phyloP scores from a whole-genome alignment of 2,113 vertebrate species.

The Misgurnus anguillicaudatus region DNA sequence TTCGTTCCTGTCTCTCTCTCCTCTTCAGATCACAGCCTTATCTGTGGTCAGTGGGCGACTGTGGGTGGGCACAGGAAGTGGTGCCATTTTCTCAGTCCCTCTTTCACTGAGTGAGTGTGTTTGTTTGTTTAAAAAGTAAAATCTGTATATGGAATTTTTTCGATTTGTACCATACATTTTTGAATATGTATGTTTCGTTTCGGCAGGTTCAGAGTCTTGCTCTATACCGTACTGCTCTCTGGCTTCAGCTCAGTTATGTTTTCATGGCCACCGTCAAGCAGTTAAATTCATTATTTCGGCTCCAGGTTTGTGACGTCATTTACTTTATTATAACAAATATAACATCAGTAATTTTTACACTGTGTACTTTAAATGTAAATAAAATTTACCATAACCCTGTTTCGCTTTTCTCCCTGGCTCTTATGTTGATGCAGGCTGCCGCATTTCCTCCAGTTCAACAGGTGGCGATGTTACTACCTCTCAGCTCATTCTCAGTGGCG shows the following conservation, averaged over 20 bases:
- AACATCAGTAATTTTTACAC: neutral
- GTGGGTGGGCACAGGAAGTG: slow-evolving; percentile 78
- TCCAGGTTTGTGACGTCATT: slow-evolving; percentile 61
- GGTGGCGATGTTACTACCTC: slow-evolving; percentile 64
- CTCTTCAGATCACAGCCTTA: slow-evolving; percentile 76
- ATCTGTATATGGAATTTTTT: too few relatives aligned
- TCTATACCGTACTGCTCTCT: slow-evolving; percentile 76
- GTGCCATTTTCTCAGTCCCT: slow-evolving; percentile 74
- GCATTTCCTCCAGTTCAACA: slow-evolving; percentile 58
- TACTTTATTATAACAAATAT: neutral
- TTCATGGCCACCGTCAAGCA: slow-evolving; percentile 77
- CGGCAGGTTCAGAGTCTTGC: slow-evolving; percentile 70
- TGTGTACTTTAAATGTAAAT: too few relatives aligned
- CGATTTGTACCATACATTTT: neutral
- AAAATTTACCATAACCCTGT: neutral
- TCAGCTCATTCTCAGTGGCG: slow-evolving; percentile 80
- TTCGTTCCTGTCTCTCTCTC: slow-evolving; percentile 71
- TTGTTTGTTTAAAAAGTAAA: neutral
- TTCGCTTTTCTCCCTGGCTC: neutral
- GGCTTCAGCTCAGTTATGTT: slow-evolving; percentile 72
- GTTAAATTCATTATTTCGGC: slow-evolving; percentile 77
- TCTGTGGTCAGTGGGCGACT: slow-evolving; percentile 70
- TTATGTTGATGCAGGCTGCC: slow-evolving; percentile 66
- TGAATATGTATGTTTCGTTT: neutral
- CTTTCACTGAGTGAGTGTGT: slow-evolving; percentile 72